phyloP scores from a whole-genome alignment of 2,888 invertebrate genomes.

The Xanthostigma xanthostigma region DNA sequence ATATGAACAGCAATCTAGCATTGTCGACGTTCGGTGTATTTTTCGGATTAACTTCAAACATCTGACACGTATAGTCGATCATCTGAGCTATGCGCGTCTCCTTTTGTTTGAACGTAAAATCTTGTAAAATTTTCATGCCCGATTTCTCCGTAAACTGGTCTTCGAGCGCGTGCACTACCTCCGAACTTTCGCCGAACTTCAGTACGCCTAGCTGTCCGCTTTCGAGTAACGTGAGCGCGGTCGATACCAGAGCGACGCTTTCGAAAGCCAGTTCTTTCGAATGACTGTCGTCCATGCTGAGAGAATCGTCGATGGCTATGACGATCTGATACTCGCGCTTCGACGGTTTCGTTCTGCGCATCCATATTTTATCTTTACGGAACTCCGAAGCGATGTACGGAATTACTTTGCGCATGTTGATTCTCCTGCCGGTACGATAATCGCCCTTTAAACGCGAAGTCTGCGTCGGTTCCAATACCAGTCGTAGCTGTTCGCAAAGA shows the following conservation, averaged over 20 bases:
- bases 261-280: constrained; percentile 88
- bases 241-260: constrained; percentile 79
- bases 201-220: constrained; percentile 85
- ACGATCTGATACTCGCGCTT: constrained; percentile 93
- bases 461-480: constrained; percentile 91
- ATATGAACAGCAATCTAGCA: constrained; percentile 76
- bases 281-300: constrained; percentile 77
- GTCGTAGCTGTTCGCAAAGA: constrained; percentile 81
- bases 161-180: constrained; percentile 74
- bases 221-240: constrained; percentile 82
- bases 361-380: constrained; percentile 98
- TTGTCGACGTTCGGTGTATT: constrained; percentile 37
- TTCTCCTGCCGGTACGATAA: constrained; percentile 87
- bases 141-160: constrained; percentile 78
- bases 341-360: constrained; percentile 86
- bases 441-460: constrained; percentile 87
- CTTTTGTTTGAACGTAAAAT: constrained; percentile 76
- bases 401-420: constrained; percentile 97
- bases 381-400: constrained; percentile 99
- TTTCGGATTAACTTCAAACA: constrained; percentile 33
- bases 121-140: constrained; percentile 67
- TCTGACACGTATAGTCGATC: constrained; percentile 60
- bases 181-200: constrained; percentile 76
- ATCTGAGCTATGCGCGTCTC: constrained; percentile 76
- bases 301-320: constrained; percentile 92